Conservation (phyloP, 2,113 vertebrate species). For the Lophochroa leadbeateri region DNA sequence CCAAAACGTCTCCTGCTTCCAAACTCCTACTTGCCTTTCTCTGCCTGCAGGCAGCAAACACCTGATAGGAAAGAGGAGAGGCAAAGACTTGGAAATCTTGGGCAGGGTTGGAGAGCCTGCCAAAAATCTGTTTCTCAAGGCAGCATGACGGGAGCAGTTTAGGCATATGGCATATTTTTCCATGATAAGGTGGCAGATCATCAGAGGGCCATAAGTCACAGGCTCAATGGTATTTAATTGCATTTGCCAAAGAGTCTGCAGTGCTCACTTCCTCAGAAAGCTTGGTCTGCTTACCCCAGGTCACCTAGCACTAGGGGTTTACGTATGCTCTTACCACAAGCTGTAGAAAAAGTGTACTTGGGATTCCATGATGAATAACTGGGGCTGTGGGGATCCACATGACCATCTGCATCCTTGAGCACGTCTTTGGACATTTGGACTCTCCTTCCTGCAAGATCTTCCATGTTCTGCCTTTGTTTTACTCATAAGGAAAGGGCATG, state of each 20-base stretch:
- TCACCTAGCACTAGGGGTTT: not conserved
- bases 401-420: not conserved
- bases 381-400: accelerated
- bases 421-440: not conserved
- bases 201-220: not conserved
- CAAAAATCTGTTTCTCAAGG: not conserved
- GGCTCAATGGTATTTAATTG: not conserved
- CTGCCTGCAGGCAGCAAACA: not conserved
- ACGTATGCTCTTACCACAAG: accelerated
- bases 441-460: not conserved
- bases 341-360: not conserved
- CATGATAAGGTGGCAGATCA: not conserved
- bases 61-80: not conserved
- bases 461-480: not conserved
- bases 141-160: not conserved
- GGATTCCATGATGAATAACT: not conserved
- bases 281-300: not conserved
- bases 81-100: not conserved
- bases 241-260: not conserved
- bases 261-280: not conserved
- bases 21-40: not conserved
- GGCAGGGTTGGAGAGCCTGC: not conserved
- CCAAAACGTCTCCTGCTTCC: not conserved
- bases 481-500: not conserved
- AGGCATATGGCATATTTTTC: not conserved